phyloP scores from a whole-genome alignment of 2,888 invertebrate genomes.

The Noctuana brunneofusca region DNA sequence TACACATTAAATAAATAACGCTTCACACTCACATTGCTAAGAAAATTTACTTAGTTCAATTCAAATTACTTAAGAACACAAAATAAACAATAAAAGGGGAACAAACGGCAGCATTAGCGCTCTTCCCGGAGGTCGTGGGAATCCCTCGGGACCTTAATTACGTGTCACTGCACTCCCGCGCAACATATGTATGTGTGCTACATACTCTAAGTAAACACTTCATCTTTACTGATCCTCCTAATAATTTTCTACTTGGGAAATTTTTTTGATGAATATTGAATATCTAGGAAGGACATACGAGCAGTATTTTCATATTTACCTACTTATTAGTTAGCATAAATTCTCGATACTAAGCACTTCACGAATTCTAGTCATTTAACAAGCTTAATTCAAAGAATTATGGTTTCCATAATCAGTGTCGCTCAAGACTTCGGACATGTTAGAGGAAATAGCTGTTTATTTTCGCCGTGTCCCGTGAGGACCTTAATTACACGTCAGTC shows the following conservation, averaged over 20 bases:
- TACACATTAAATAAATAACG: too few relatives aligned
- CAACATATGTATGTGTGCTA: conserved; percentile 17
- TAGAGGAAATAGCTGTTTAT: conserved; percentile 11
- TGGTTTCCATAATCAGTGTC: too few relatives aligned
- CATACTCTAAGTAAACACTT: neutral
- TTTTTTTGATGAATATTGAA: too few relatives aligned
- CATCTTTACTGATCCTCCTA: neutral
- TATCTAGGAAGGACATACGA: too few relatives aligned
- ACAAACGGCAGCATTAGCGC: conserved; percentile 4
- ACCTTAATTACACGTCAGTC: conserved; percentile 35
- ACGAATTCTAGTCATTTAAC: too few relatives aligned
- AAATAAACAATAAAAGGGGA: neutral
- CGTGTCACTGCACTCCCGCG: conserved; percentile 18
- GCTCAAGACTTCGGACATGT: neutral
- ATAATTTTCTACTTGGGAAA: too few relatives aligned
- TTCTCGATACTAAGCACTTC: too few relatives aligned
- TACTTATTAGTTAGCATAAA: too few relatives aligned
- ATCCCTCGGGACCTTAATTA: conserved; percentile 40
- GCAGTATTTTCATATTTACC: too few relatives aligned
- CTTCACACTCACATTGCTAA: too few relatives aligned
- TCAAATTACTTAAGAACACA: neutral
- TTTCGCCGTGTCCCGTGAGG: conserved; percentile 38
- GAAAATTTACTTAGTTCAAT: too few relatives aligned
- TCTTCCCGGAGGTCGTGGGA: conserved; percentile 8
- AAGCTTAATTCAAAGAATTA: too few relatives aligned